Evolutionary conservation across 1,140 invertebrate species (phyloP).

Genomic region (Zaprionus capensis): DNA sequence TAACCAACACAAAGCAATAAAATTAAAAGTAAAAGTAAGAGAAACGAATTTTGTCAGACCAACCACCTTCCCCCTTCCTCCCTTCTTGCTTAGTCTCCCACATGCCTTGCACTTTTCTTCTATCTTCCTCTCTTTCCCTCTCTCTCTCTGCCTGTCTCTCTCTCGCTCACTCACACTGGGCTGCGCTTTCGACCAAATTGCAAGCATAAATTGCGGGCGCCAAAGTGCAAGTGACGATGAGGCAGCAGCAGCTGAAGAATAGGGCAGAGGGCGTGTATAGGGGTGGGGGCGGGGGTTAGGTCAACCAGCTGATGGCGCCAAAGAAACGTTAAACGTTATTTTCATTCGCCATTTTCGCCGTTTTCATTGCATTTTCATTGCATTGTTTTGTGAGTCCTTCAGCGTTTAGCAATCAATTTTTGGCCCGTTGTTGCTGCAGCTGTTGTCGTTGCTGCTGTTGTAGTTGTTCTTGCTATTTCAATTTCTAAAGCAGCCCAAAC

Average conservation of each 20-base stretch:
- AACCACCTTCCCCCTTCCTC: not conserved
- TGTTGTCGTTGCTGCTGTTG: constrained; percentile 19
- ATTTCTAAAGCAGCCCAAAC: constrained; percentile 55
- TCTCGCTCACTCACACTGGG: not conserved
- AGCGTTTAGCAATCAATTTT: constrained; percentile 56
- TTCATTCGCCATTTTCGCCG: constrained; percentile 50
- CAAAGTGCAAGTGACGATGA: constrained; percentile 53
- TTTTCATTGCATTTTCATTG: constrained; percentile 57
- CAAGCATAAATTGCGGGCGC: constrained; percentile 47
- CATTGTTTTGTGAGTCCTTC: constrained; percentile 57
- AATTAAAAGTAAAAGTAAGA: constrained; percentile 51
- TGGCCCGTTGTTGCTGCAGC: constrained; percentile 12
- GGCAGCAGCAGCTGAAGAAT: not conserved
- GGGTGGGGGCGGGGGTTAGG: no score
- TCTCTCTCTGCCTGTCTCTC: not conserved
- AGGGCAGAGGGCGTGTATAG: not conserved
- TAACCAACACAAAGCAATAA: constrained; percentile 50
- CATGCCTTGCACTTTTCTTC: not conserved
- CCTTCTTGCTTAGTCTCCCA: not conserved
- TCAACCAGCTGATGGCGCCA: constrained; percentile 35
- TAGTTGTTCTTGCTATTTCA: constrained; percentile 39
- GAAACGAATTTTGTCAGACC: constrained; percentile 26
- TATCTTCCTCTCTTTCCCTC: not conserved
- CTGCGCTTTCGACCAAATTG: constrained; percentile 35
- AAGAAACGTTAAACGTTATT: constrained; percentile 54